A percentile compares a stretch with the other conserved stretches of the same genome.
phyloP scores from a whole-genome alignment of 2,888 invertebrate species.

The Poecilobothrus nobilitatus region DNA sequence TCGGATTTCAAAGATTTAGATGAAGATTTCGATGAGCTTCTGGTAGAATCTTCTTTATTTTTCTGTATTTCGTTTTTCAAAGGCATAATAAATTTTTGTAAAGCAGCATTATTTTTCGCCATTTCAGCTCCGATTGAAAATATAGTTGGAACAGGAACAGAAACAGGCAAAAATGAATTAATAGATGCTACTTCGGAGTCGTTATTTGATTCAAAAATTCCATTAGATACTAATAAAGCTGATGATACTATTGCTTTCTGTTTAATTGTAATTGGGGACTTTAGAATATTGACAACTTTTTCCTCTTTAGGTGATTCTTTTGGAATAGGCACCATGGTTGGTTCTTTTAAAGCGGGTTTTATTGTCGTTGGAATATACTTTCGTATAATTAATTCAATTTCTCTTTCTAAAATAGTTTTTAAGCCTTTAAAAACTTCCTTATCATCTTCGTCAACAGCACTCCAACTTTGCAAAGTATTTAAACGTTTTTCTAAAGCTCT shows the following conservation, averaged over 20 bases:
- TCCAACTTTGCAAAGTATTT: slow-evolving; percentile 16
- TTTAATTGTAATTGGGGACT: background rate
- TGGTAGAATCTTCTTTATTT: background rate
- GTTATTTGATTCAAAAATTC: slow-evolving; percentile 38
- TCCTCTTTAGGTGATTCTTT: background rate
- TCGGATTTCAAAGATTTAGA: background rate
- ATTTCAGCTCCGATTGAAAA: slow-evolving; percentile 5
- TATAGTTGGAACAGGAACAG: background rate
- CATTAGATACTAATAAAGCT: slow-evolving; percentile 11
- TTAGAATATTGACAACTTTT: background rate
- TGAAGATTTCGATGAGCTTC: background rate
- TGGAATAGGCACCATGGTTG: background rate
- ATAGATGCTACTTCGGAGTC: slow-evolving; percentile 10
- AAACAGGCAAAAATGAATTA: background rate
- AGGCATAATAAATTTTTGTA: slow-evolving; percentile 36
- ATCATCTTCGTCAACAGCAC: slow-evolving; percentile 20
- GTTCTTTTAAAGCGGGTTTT: background rate
- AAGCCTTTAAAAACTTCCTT: slow-evolving; percentile 18
- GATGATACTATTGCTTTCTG: background rate
- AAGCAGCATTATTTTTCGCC: slow-evolving; percentile 25
- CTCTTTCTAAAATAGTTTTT: slow-evolving; percentile 19
- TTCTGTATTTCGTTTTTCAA: background rate
- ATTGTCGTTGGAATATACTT: slow-evolving; percentile 10
- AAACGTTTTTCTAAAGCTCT: slow-evolving; percentile 17
- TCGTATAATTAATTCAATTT: slow-evolving; percentile 17